Percentiles rank a stretch among this genome's conserved stretches.
Conservation (phyloP, 1,140 invertebrate species). For the Hesperophylax magnus region DNA sequence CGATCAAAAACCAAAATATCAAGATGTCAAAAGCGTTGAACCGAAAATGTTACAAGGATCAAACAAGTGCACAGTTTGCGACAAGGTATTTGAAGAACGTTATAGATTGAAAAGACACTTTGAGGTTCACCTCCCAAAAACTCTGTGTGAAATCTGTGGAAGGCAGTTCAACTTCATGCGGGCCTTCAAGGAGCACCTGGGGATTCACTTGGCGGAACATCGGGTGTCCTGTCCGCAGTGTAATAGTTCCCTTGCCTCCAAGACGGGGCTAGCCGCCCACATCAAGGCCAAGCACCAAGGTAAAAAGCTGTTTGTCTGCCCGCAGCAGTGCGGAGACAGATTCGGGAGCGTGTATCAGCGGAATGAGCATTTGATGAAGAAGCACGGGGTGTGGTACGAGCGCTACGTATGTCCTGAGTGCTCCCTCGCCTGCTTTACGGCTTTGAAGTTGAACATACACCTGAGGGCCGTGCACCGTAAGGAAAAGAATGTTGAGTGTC, state of each 20-base stretch:
- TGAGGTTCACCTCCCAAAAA: not conserved
- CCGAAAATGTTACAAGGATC: not conserved
- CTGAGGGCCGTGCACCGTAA: not conserved
- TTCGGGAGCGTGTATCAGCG: not conserved
- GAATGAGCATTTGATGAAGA: not conserved
- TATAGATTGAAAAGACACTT: not conserved
- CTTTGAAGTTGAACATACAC: not conserved
- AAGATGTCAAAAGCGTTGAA: not conserved
- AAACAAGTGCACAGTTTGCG: not conserved
- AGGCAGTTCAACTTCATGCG: not conserved
- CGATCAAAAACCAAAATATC: not conserved
- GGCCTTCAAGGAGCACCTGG: not conserved
- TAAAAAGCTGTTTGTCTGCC: not conserved
- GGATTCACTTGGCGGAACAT: not conserved
- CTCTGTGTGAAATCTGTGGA: not conserved
- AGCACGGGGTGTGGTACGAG: not conserved
- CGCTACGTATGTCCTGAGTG: not conserved
- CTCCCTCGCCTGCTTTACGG: not conserved
- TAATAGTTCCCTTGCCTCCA: not conserved
- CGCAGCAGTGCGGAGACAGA: not conserved
- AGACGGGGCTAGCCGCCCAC: not conserved
- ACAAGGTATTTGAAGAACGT: not conserved
- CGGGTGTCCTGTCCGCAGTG: not conserved
- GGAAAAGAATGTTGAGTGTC: not conserved
- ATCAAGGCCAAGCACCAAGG: not conserved